Evolutionary conservation across 2,113 vertebrate species (phyloP).

Genomic region (Corvus cornix): DNA sequence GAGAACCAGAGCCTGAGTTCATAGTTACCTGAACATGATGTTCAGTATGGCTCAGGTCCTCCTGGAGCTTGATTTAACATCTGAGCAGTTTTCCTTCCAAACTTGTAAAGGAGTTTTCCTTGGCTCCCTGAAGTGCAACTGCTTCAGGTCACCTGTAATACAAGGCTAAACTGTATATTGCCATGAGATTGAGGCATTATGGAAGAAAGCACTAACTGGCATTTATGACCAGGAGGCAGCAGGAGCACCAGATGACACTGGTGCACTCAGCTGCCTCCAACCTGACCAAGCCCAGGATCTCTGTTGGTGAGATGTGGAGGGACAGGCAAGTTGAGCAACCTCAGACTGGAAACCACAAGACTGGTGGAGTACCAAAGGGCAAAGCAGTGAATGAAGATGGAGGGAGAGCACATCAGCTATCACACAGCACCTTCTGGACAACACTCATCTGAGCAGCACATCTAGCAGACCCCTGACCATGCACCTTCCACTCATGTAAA

Average conservation of each 20-base stretch:
- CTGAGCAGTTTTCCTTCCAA: not conserved
- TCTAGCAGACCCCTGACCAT: not conserved
- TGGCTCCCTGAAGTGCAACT: not conserved
- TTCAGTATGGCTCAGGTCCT: not conserved
- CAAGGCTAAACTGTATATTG: not conserved
- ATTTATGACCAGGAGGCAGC: not conserved
- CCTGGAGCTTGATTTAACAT: not conserved
- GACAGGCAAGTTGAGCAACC: not conserved
- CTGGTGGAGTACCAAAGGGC: not conserved
- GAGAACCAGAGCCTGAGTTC: not conserved
- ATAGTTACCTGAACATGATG: not conserved
- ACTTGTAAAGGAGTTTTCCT: not conserved
- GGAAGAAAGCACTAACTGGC: not conserved
- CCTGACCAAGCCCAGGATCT: not conserved
- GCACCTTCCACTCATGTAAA: not conserved
- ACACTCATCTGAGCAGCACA: not conserved
- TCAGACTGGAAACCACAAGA: not conserved
- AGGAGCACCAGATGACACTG: not conserved
- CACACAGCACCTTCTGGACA: not conserved
- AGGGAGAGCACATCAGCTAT: not conserved
- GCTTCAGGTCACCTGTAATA: not conserved
- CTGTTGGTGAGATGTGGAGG: not conserved
- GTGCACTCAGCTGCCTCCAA: accelerated
- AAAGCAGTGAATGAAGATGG: not conserved
- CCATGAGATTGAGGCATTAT: not conserved